A percentile compares a stretch with the other conserved stretches of the same genome.
These are phyloP conservation scores for honey bee (Apis mellifera) DNA, from an alignment of 1,140 invertebrate genomes.

Conservation along the genomic window DNA sequence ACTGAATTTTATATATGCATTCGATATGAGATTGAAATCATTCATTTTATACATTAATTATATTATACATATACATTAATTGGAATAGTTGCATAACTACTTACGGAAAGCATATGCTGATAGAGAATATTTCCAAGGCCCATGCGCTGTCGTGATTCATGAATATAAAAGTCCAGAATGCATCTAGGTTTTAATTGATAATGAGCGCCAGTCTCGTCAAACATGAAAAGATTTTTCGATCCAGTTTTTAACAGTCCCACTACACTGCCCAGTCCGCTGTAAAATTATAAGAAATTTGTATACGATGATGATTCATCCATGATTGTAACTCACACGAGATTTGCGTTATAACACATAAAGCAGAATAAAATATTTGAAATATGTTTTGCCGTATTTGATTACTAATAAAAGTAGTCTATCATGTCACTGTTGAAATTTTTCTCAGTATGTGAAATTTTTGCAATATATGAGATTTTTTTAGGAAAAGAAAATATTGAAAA, in stretches of 20 bases:
- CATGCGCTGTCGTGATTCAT: conserved; percentile 89
- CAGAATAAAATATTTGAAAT: not conserved
- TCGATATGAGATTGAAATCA: not conserved
- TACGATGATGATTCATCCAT: conserved; percentile 49
- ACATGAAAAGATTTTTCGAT: conserved; percentile 91
- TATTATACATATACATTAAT: too few species aligned
- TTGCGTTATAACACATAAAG: conserved; percentile 2
- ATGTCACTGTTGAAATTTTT: not conserved
- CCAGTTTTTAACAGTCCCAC: conserved; percentile 93
- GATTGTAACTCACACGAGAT: not conserved
- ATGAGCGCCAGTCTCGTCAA: conserved; percentile 86
- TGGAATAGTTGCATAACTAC: conserved; percentile 42
- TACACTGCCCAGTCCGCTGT: conserved; percentile 84
- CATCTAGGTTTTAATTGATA: conserved; percentile 89
- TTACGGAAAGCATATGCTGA: conserved; percentile 89
- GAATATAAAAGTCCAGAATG: conserved; percentile 94
- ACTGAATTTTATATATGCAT: not conserved
- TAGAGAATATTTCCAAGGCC: conserved; percentile 90
- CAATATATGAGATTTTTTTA: too few species aligned
- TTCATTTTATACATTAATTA: not conserved
- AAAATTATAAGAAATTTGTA: conserved; percentile 61
- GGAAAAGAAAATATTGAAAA: too few species aligned
- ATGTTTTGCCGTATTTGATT: not conserved
- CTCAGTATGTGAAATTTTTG: too few species aligned
- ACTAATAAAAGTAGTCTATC: conserved; percentile 9